Conservation (phyloP, 1,140 invertebrate species). For the Oedothorax gibbosus region DNA sequence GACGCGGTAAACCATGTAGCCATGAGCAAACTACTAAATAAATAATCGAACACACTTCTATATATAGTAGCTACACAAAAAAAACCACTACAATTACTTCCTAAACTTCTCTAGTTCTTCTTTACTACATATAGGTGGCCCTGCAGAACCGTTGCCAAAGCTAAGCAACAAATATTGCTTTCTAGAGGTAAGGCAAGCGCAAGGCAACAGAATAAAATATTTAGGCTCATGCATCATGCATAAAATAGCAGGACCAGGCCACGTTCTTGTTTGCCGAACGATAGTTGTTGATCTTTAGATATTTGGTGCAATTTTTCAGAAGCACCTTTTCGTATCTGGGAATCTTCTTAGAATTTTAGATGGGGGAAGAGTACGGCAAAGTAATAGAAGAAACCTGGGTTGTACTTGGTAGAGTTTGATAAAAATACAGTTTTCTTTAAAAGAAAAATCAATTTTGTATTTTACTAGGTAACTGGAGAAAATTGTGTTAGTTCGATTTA, state of each 20-base stretch:
- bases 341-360: slow-evolving; percentile 16
- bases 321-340: neutral
- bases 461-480: neutral
- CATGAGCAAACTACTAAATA: too few relatives aligned
- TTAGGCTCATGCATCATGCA: slow-evolving; percentile 38
- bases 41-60: neutral
- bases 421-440: neutral
- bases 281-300: slow-evolving; percentile 42
- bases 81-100: slow-evolving; percentile 11
- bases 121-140: neutral
- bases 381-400: neutral
- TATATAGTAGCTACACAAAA: neutral
- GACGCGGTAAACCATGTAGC: too few relatives aligned
- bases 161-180: slow-evolving; percentile 23
- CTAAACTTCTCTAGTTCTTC: slow-evolving; percentile 21
- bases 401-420: neutral
- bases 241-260: slow-evolving; percentile 25
- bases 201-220: slow-evolving; percentile 53
- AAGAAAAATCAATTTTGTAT: neutral
- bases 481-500: neutral
- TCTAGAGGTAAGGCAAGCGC: slow-evolving; percentile 12
- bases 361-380: neutral
- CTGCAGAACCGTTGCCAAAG: slow-evolving; percentile 14
- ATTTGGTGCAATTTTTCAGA: slow-evolving; percentile 20
- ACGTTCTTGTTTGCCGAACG: neutral